Evolutionary conservation across 1,140 invertebrate genomes (phyloP).

Genomic region (Drosophila teissieri): DNA sequence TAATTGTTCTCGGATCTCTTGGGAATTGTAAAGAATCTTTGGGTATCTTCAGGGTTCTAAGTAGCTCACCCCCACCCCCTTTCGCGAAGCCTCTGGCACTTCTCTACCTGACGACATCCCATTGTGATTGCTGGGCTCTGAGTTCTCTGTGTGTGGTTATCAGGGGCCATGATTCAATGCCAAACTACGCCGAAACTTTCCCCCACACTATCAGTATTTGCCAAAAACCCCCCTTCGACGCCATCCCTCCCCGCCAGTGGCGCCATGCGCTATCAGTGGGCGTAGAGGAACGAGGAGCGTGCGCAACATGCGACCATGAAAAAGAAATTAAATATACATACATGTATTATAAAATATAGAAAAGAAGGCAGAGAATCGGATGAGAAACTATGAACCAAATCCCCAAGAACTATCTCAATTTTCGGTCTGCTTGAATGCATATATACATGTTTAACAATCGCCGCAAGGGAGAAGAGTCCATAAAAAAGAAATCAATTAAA

Average conservation of each 20-base stretch:
- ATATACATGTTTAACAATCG: constrained; percentile 12
- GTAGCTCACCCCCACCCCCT: constrained; percentile 3
- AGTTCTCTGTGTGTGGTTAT: constrained; percentile 14
- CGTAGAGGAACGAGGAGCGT: constrained; percentile 39
- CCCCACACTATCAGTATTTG: constrained; percentile 3
- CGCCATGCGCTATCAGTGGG: constrained; percentile 52
- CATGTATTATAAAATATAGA: constrained; percentile 18
- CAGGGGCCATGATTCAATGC: constrained; percentile 26
- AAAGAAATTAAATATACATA: constrained; percentile 52
- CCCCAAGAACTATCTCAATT: constrained; percentile 31
- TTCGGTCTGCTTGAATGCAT: constrained; percentile 1
- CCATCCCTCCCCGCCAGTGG: constrained; percentile 14
- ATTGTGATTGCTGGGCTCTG: not conserved
- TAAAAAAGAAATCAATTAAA: constrained; percentile 61
- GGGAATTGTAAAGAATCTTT: constrained; percentile 13
- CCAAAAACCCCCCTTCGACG: not conserved
- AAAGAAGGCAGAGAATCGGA: not conserved
- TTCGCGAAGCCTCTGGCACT: not conserved
- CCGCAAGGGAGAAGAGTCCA: constrained; percentile 23
- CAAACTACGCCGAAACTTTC: constrained; percentile 25
- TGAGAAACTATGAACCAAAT: constrained; percentile 17
- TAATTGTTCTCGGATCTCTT: constrained; percentile 62
- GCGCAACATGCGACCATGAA: constrained; percentile 60
- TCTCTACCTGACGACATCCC: constrained; percentile 17
- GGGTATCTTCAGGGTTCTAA: not conserved